Conservation (phyloP, 2,797 vertebrate species). For the Pangasius djambal region DNA sequence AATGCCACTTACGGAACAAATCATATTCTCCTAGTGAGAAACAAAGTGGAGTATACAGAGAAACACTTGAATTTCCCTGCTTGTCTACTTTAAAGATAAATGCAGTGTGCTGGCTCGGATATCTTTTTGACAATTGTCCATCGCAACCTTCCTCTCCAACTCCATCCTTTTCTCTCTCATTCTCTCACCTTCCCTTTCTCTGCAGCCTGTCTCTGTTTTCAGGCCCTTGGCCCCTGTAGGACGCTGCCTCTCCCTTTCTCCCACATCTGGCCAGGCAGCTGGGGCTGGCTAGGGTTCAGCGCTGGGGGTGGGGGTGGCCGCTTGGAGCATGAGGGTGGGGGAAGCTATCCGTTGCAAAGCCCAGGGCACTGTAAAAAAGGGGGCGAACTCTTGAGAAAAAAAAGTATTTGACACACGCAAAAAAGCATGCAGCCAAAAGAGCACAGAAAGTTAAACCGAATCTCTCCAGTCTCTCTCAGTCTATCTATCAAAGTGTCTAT, state of each 20-base stretch:
- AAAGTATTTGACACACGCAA: slow-evolving; percentile 64
- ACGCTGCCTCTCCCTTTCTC: slow-evolving; percentile 83
- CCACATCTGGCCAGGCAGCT: slow-evolving; percentile 99
- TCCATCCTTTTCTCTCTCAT: slow-evolving; percentile 25
- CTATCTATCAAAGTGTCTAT: slow-evolving; percentile 81
- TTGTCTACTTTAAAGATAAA: slow-evolving; percentile 26
- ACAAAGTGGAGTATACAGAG: not conserved
- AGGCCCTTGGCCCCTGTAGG: slow-evolving; percentile 89
- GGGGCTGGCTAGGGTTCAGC: slow-evolving; percentile 96
- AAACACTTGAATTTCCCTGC: not conserved
- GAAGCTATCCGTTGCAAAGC: slow-evolving; percentile 97
- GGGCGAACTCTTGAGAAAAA: slow-evolving; percentile 66
- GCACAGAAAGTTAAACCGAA: slow-evolving; percentile 69
- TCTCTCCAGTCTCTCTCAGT: slow-evolving; percentile 74
- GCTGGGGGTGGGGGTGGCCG: slow-evolving; percentile 77
- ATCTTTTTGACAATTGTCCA: slow-evolving; percentile 40
- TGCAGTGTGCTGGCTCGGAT: slow-evolving; percentile 19
- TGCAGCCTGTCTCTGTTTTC: slow-evolving; percentile 80
- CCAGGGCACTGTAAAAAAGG: slow-evolving; percentile 90
- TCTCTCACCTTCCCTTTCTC: slow-evolving; percentile 46
- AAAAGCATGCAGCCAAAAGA: slow-evolving; percentile 59
- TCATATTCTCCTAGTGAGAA: not conserved
- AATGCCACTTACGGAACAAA: slow-evolving; percentile 33
- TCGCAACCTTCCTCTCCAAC: slow-evolving; percentile 7
- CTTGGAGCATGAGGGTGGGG: slow-evolving; percentile 78